Base-by-base conservation (phyloP, 1,140 invertebrate species). In the Aphis gossypii region DNA sequence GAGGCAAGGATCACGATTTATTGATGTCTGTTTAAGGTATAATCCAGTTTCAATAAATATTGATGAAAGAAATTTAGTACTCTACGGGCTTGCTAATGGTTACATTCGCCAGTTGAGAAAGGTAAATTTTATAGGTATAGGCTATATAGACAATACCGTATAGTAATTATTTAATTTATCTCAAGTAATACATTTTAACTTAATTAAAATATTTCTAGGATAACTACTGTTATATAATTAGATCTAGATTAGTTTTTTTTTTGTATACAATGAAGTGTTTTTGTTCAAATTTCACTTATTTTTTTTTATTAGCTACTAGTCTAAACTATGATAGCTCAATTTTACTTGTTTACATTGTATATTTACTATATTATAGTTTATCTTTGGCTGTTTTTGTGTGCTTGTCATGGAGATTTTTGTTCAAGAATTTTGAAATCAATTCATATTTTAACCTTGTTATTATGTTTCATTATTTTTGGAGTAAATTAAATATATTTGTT, bases 71-170 rank as follows among this genome's bases (percentile, higher is more conserved):
- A 97, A 97, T 94, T 96, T 99, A n/a, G 97, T 99, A 1, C 97
- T 98, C 94, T 99, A 99, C 96, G 98, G 98, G 3, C 95, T 99
- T 60, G 96, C 99, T 92, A 97, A 99, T 95, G 97, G 97, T 0
- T 96, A 99, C 30, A 97, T 99, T 94, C 96, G 98, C 83, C 96
- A 98, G 94, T 96, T 99, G 14, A 97, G 98, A 94, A 98, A 98
- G 95, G 97, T 96, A 94, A 92, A 93, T 94, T 51, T 18, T 51
- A 51, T 51, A 51, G 14, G 1, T 54, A 11, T 54, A 11, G 6
- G n/a, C 54, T 35, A 35, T 35, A 35, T 35, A 35, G 35, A 35
- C 35, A 35, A 35, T 35, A 35, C 35, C 35, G 18, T 51, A 41
- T 41, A 41, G 38, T 76, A 76, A 25, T 18, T 18, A 76, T 18